These are phyloP conservation scores for Zygothrica quintamaculata DNA, from an alignment of 2,888 invertebrate species.

Conservation along the genomic window DNA sequence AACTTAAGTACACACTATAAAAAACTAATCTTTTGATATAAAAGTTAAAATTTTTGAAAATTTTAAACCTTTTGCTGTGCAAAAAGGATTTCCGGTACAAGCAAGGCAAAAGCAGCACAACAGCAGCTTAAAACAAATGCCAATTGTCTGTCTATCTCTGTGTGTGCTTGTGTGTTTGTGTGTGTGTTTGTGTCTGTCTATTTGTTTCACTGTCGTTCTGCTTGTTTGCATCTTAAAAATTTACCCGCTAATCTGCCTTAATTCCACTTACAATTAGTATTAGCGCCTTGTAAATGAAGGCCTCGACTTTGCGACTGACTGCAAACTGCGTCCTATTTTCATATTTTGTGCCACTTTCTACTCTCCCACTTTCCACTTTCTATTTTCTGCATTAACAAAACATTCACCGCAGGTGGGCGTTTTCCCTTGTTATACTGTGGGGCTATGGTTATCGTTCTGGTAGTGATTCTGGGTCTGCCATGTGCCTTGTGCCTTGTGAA, in stretches of 20 bases:
- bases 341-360: constrained; percentile 66
- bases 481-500: too few relatives aligned
- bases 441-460: too few relatives aligned
- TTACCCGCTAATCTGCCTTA: constrained; percentile 70
- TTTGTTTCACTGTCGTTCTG: not conserved
- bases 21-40: constrained; percentile 17
- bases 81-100: constrained; percentile 55
- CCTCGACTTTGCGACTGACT: constrained; percentile 29
- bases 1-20: constrained; percentile 22
- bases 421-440: constrained; percentile 9
- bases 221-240: constrained; percentile 39
- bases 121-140: constrained; percentile 55
- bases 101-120: too few relatives aligned
- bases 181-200: not conserved
- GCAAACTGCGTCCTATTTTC: constrained; percentile 62
- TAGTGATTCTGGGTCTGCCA: too few relatives aligned
- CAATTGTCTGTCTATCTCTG: constrained; percentile 35
- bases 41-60: constrained; percentile 18
- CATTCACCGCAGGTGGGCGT: constrained; percentile 60
- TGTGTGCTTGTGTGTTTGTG: constrained; percentile 9
- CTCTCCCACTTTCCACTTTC: too few relatives aligned
- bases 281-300: constrained; percentile 68
- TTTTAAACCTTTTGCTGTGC: constrained; percentile 33
- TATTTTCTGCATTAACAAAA: constrained; percentile 69
- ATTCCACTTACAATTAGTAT: constrained; percentile 79